Percentiles rank a stretch among this genome's conserved stretches.
Conservation (phyloP, 2,888 invertebrate genomes). For the Dryocosmus kuriphilus region DNA sequence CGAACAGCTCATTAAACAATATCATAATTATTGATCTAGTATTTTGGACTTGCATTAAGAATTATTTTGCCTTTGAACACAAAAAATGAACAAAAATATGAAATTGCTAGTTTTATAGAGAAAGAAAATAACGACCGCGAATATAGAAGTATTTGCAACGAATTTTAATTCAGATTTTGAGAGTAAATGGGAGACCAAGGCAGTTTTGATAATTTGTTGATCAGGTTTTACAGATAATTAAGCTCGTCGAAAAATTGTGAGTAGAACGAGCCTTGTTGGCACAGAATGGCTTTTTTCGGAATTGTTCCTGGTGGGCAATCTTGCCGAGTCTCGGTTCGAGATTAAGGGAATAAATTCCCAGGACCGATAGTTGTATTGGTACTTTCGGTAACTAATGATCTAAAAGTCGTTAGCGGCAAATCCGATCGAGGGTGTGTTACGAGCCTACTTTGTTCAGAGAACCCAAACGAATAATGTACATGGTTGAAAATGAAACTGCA, state of each 20-base stretch:
- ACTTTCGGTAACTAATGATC: constrained; percentile 78
- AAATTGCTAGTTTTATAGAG: too few species aligned
- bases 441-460: constrained; percentile 56
- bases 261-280: constrained; percentile 29
- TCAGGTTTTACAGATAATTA: constrained; percentile 16
- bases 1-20: too few species aligned
- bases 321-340: constrained; percentile 65
- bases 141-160: too few species aligned
- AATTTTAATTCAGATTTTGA: too few species aligned
- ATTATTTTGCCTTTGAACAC: too few species aligned
- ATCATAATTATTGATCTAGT: too few species aligned
- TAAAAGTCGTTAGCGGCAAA: constrained; percentile 75
- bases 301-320: constrained; percentile 60
- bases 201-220: neutral
- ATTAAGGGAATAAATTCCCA: constrained; percentile 76
- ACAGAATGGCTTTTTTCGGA: constrained; percentile 35
- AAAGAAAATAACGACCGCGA: too few species aligned
- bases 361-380: constrained; percentile 77
- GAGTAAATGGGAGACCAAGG: neutral
- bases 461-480: constrained; percentile 55
- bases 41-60: too few species aligned
- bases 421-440: constrained; percentile 61
- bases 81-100: too few species aligned
- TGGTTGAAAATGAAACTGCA: constrained; percentile 68
- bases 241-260: constrained; percentile 26